phyloP scores from a whole-genome alignment of 2,113 vertebrate species.

The Coturnix japonica region DNA sequence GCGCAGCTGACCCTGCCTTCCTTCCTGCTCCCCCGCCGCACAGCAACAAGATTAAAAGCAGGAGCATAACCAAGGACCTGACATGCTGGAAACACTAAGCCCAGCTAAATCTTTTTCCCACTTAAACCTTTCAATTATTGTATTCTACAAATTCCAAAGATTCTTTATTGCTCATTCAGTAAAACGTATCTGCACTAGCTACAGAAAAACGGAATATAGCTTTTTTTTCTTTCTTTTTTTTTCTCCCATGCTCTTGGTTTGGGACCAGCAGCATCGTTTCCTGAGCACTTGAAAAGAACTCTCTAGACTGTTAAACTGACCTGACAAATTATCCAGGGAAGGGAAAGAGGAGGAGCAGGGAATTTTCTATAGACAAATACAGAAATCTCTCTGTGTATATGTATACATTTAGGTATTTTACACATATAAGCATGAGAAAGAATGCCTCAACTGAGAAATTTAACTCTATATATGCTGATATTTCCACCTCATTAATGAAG shows the following conservation, averaged over 20 bases:
- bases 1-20: slow-evolving; percentile 37
- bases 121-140: slow-evolving; percentile 63
- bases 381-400: not conserved
- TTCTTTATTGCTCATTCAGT: slow-evolving; percentile 46
- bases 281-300: slow-evolving; percentile 8
- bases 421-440: not conserved
- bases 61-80: slow-evolving; percentile 66
- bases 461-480: not conserved
- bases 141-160: slow-evolving; percentile 54
- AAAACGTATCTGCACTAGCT: slow-evolving; percentile 36
- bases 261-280: slow-evolving; percentile 27
- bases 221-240: slow-evolving; percentile 6
- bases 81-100: slow-evolving; percentile 56
- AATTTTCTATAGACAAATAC: slow-evolving; percentile 27
- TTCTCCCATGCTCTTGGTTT: not conserved
- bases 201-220: slow-evolving; percentile 11
- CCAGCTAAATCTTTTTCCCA: slow-evolving; percentile 56
- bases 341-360: not conserved
- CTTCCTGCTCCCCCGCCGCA: slow-evolving; percentile 39
- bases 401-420: not conserved
- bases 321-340: slow-evolving; percentile 16
- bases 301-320: not conserved
- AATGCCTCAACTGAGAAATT: slow-evolving; percentile 18
- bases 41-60: slow-evolving; percentile 70
- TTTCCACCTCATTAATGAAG: not conserved